phyloP scores from a whole-genome alignment of 2,113 vertebrate genomes.

The Chaetops frenatus region DNA sequence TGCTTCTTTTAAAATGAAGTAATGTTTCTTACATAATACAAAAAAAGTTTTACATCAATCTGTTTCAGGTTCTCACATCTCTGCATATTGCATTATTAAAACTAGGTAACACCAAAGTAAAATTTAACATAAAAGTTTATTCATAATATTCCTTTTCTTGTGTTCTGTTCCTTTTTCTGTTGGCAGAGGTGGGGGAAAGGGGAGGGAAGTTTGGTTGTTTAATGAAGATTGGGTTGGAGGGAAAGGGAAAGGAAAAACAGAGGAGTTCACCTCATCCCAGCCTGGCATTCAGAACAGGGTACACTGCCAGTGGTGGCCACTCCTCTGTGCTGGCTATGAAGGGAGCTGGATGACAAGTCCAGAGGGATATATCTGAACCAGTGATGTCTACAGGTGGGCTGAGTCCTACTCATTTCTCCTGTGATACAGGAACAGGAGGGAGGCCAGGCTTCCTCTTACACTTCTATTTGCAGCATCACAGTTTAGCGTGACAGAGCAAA shows the following conservation, averaged over 20 bases:
- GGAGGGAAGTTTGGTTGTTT: rapidly evolving
- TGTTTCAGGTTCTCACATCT: neutral
- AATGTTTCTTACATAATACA: neutral
- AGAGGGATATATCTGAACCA: neutral
- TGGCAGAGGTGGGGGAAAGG: neutral
- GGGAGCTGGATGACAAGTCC: neutral
- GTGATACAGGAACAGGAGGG: rapidly evolving
- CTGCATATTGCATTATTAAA: neutral
- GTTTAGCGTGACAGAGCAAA: neutral
- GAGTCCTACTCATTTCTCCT: neutral
- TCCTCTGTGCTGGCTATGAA: neutral
- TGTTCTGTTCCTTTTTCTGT: neutral
- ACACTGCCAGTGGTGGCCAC: neutral
- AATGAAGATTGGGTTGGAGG: neutral
- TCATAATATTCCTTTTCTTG: neutral
- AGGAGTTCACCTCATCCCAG: neutral
- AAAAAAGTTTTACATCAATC: neutral
- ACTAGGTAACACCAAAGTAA: neutral
- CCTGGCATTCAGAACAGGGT: neutral
- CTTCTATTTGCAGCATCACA: neutral
- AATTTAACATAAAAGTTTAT: neutral
- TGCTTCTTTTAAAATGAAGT: neutral
- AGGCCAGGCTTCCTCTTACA: neutral
- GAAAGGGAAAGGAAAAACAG: neutral
- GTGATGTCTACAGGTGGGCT: neutral